Evolutionary conservation across 2,113 vertebrate genomes (phyloP).

Genomic region (Amphilophus citrinellus): DNA sequence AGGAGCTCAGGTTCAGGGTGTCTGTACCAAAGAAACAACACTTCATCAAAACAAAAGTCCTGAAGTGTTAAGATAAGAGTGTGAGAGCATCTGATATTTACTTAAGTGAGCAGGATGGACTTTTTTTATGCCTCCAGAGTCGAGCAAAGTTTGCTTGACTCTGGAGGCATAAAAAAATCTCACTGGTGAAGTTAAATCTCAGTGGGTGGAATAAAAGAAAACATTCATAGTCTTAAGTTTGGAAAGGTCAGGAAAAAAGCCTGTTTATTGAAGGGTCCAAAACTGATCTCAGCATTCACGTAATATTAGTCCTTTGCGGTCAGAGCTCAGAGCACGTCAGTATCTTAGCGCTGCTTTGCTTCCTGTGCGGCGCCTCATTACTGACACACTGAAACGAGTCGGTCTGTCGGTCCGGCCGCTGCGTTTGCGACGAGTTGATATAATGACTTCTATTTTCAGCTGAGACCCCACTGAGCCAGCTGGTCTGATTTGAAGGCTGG

Average conservation of each 20-base stretch:
- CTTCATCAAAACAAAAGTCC: slow-evolving; percentile 7
- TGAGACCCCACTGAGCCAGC: slow-evolving; percentile 12
- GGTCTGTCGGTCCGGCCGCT: neutral
- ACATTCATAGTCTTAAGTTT: neutral
- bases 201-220: neutral
- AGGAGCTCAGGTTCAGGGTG: neutral
- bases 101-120: slow-evolving; percentile 12
- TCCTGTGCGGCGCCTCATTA: slow-evolving; percentile 24
- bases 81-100: slow-evolving; percentile 31
- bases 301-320: neutral
- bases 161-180: neutral
- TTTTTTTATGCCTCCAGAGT: neutral
- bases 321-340: neutral
- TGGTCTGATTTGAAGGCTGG: neutral
- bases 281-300: neutral
- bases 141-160: slow-evolving; percentile 1
- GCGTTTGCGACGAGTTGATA: slow-evolving; percentile 28
- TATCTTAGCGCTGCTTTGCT: neutral
- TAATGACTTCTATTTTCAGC: slow-evolving; percentile 57
- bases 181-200: neutral
- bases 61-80: slow-evolving; percentile 33
- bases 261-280: neutral
- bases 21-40: neutral
- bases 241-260: neutral
- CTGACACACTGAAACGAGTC: slow-evolving; percentile 30